These are phyloP conservation scores for Cheilosia soror DNA, from an alignment of 2,888 invertebrate species.

Conservation along the genomic window DNA sequence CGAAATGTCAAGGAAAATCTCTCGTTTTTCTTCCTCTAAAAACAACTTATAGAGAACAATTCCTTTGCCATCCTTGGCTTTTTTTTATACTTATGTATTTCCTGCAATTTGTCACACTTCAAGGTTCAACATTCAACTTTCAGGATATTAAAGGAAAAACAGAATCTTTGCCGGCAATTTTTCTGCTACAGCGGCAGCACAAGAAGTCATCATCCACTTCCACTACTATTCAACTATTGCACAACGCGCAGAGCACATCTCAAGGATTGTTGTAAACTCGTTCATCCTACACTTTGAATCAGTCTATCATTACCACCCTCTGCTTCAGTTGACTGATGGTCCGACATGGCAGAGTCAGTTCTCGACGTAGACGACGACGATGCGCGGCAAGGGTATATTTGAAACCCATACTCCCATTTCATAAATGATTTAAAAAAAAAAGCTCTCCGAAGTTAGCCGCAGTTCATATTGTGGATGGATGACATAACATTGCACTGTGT, in stretches of 20 bases:
- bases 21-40: conserved; percentile 5
- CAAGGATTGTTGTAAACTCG: conserved; percentile 41
- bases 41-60: conserved; percentile 31
- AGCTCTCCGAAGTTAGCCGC: conserved; percentile 47
- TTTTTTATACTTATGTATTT: conserved; percentile 62
- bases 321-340: conserved; percentile 11
- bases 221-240: conserved; percentile 48
- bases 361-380: conserved; percentile 12
- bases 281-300: neutral
- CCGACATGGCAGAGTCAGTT: conserved; percentile 43
- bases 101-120: conserved; percentile 73
- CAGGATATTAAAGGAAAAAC: conserved; percentile 48
- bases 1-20: conserved; percentile 24
- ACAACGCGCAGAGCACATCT: conserved; percentile 26
- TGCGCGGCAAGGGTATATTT: conserved; percentile 24
- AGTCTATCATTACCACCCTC: conserved; percentile 3
- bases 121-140: conserved; percentile 66
- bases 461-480: conserved; percentile 35
- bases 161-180: conserved; percentile 38
- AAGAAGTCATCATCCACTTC: conserved; percentile 54
- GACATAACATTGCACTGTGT: conserved; percentile 53
- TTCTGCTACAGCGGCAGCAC: conserved; percentile 36
- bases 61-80: conserved; percentile 19
- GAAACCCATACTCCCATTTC: conserved; percentile 23
- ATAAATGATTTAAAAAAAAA: conserved; percentile 22